These are phyloP conservation scores for Bolborhynchus lineola DNA, from an alignment of 2,113 vertebrate species.

Conservation along the genomic window DNA sequence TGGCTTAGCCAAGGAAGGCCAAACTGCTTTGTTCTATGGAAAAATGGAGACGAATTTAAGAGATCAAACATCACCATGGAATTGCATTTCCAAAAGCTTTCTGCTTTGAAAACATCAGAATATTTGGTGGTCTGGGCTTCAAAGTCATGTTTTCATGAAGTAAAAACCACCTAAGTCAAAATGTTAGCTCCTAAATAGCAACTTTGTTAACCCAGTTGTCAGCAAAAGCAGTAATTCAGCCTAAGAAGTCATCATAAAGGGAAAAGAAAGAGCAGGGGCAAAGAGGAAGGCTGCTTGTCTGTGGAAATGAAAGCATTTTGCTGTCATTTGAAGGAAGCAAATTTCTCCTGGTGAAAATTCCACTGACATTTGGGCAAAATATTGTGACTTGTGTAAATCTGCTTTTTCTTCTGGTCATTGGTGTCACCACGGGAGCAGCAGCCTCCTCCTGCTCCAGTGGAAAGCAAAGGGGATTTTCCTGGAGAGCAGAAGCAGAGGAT, in stretches of 20 bases:
- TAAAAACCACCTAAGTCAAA: not conserved
- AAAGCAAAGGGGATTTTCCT: fast-evolving
- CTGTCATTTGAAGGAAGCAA: not conserved
- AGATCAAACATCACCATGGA: not conserved
- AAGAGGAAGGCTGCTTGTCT: not conserved
- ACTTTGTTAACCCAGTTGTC: not conserved
- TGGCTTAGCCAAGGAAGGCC: not conserved
- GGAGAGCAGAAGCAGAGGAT: not conserved
- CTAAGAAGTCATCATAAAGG: not conserved
- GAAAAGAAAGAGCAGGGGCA: not conserved
- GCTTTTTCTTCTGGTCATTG: not conserved
- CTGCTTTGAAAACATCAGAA: not conserved
- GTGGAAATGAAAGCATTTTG: not conserved
- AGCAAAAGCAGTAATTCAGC: not conserved
- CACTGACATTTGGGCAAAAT: not conserved
- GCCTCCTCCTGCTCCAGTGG: fast-evolving
- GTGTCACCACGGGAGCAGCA: fast-evolving
- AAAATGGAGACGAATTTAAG: not conserved
- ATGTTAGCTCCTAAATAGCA: no score
- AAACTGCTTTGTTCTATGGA: not conserved
- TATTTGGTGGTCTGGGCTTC: not conserved
- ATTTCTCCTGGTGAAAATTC: not conserved
- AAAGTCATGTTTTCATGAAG: fast-evolving
- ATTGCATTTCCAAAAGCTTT: not conserved
- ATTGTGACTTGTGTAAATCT: not conserved